Evolutionary conservation across 2,113 vertebrate species (phyloP).

Genomic region (Neolamprologus devosi): DNA sequence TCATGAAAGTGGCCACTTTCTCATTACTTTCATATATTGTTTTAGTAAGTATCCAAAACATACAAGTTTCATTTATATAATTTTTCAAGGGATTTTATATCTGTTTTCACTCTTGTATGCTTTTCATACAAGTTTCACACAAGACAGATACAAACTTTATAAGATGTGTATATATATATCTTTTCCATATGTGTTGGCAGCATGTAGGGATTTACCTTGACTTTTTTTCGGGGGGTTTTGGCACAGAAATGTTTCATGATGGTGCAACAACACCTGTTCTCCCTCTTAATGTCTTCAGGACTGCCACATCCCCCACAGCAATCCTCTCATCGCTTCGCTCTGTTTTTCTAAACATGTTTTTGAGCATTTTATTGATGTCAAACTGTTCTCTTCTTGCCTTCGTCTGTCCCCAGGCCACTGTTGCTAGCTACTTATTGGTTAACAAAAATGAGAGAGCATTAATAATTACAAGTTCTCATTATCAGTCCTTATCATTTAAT

Average conservation of each 20-base stretch:
- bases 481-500: not conserved
- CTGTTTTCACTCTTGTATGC: not conserved
- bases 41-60: not conserved
- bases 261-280: not conserved
- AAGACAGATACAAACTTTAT: not conserved
- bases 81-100: not conserved
- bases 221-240: fast-evolving
- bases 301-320: not conserved
- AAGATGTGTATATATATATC: not conserved
- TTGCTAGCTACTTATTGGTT: not conserved
- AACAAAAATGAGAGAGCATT: not conserved
- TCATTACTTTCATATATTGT: not conserved
- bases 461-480: not conserved
- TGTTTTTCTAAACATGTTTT: not conserved
- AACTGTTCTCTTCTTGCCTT: not conserved
- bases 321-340: not conserved
- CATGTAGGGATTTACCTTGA: not conserved
- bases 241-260: not conserved
- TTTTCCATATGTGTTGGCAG: not conserved
- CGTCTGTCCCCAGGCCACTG: not conserved
- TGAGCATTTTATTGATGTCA: not conserved
- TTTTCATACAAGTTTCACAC: not conserved
- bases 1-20: not conserved
- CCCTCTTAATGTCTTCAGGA: not conserved
- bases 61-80: not conserved